phyloP scores from a whole-genome alignment of 2,888 invertebrate species.

The Suillia variegata region DNA sequence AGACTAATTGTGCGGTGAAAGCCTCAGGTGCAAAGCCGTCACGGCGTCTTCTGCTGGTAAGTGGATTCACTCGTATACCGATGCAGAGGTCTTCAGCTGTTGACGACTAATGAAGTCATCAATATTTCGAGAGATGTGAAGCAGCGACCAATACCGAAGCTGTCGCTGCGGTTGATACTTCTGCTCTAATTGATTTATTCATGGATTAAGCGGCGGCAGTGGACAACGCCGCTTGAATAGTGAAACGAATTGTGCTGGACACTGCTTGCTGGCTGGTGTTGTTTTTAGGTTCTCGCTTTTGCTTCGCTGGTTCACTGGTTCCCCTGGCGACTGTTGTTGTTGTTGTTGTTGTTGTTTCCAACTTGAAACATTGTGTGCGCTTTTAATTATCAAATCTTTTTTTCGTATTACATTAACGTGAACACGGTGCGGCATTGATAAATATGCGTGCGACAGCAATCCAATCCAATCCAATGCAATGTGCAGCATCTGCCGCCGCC shows the following conservation, averaged over 20 bases:
- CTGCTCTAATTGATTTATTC: conserved; percentile 36
- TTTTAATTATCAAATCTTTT: conserved; percentile 14
- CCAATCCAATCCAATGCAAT: no score
- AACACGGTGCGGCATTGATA: not conserved
- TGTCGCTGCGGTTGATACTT: not conserved
- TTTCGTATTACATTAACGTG: not conserved
- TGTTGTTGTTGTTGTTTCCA: no score
- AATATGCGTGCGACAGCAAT: not conserved
- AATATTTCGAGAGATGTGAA: conserved; percentile 24
- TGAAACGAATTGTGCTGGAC: conserved; percentile 2
- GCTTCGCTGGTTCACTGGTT: no score
- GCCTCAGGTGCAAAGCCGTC: conserved; percentile 21
- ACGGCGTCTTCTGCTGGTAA: conserved; percentile 11
- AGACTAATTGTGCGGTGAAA: conserved; percentile 5
- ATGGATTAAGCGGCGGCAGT: conserved; percentile 33
- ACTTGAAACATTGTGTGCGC: not conserved
- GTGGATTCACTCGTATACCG: not conserved
- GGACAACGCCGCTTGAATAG: conserved; percentile 26
- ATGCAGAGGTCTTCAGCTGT: no score
- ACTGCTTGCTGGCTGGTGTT: conserved; percentile 12
- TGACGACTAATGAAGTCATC: conserved; percentile 32
- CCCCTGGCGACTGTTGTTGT: no score
- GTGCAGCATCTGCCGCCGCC: no score
- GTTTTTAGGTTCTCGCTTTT: conserved; percentile 20
- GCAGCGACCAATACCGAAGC: no score